Conservation (phyloP, 1,140 invertebrate genomes). For the Elymnias hypermnestra region DNA sequence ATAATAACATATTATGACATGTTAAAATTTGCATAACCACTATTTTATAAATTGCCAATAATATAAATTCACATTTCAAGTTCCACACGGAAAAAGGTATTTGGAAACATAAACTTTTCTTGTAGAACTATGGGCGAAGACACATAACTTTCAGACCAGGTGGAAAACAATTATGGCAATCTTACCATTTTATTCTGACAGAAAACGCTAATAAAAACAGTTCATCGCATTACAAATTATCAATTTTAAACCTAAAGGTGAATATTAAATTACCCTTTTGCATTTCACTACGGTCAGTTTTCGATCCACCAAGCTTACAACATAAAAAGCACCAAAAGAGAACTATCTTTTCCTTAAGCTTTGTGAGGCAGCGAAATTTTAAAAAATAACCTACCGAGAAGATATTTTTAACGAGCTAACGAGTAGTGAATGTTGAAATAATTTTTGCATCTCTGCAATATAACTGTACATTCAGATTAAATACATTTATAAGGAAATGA, state of each 20-base stretch:
- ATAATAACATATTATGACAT: no score
- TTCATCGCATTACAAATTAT: no score
- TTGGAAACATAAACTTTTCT: no score
- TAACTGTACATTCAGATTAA: background rate
- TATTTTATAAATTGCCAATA: no score
- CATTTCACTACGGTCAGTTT: background rate
- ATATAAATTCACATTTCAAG: no score
- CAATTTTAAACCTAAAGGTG: no score
- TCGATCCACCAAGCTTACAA: background rate
- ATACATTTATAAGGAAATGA: background rate
- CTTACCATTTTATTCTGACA: no score
- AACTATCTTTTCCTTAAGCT: background rate
- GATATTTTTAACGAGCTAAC: slow-evolving; percentile 6
- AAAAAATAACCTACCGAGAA: background rate
- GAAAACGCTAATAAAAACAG: background rate
- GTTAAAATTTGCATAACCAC: no score
- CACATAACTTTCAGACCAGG: no score
- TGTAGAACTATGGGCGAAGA: no score
- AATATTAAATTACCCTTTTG: background rate
- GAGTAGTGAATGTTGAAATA: slow-evolving; percentile 2
- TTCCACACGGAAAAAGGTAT: no score
- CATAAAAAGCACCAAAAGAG: background rate
- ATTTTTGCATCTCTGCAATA: slow-evolving; percentile 1
- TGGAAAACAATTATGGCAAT: no score
- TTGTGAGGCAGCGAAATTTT: background rate